phyloP scores from a whole-genome alignment of 2,888 invertebrate genomes.

The Ennomos quercinarius region DNA sequence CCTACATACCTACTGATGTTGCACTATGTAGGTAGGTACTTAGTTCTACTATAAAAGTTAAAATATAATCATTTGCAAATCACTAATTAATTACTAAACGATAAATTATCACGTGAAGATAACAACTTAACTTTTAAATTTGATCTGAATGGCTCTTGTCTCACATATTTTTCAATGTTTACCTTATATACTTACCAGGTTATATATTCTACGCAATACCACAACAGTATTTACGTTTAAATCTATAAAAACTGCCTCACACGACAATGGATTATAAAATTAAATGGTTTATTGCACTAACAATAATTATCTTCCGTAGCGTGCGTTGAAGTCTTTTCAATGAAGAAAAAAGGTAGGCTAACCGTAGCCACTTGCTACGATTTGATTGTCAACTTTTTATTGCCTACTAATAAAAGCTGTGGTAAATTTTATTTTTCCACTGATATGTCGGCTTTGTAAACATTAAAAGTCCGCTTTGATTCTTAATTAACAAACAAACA shows the following conservation, averaged over 20 bases:
- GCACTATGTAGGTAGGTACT: background rate
- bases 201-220: background rate
- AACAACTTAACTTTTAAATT: conserved; percentile 15
- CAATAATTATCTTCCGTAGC: conserved; percentile 27
- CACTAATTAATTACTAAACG: no score
- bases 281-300: conserved; percentile 7
- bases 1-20: conserved; percentile 5
- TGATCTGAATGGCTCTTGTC: conserved; percentile 19
- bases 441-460: conserved; percentile 46
- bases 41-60: background rate
- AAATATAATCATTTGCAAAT: no score
- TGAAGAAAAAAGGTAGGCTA: conserved; percentile 39
- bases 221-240: background rate
- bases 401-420: conserved; percentile 1
- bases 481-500: conserved; percentile 50
- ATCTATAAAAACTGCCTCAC: conserved; percentile 2
- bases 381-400: conserved; percentile 4
- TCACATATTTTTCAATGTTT: conserved; percentile 8
- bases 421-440: conserved; percentile 43
- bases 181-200: no score
- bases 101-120: conserved; percentile 1
- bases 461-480: conserved; percentile 48
- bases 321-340: conserved; percentile 80
- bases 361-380: background rate
- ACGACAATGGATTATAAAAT: conserved; percentile 2